phyloP scores from a whole-genome alignment of 2,888 invertebrate genomes.

The Schizotus pectinicornis region DNA sequence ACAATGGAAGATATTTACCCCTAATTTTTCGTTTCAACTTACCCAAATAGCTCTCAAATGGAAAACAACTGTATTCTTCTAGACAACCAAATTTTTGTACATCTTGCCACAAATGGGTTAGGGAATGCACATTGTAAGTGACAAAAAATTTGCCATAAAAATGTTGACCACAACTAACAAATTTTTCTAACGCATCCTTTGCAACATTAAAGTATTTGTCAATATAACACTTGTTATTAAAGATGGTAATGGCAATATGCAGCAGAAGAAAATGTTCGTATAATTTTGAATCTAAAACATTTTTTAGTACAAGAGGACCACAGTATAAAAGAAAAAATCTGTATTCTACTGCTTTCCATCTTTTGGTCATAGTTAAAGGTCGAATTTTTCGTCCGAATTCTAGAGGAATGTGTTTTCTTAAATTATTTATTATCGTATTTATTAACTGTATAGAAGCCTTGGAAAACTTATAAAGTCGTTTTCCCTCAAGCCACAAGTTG shows the following conservation, averaged over 20 bases:
- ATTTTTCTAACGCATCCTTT: not conserved
- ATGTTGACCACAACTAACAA: constrained; percentile 4
- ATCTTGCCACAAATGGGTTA: constrained; percentile 31
- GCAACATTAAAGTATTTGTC: no score
- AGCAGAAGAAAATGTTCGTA: constrained; percentile 14
- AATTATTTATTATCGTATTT: not conserved
- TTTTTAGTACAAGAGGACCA: constrained; percentile 36
- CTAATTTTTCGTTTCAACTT: no score
- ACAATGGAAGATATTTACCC: no score
- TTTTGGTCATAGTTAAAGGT: constrained; percentile 26
- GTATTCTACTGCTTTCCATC: constrained; percentile 39
- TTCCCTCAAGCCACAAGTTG: not conserved
- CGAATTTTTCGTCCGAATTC: constrained; percentile 35
- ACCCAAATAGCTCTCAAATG: constrained; percentile 33
- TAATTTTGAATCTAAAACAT: not conserved
- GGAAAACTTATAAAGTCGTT: not conserved
- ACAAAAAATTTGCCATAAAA: constrained; percentile 18
- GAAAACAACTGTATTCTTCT: constrained; percentile 33
- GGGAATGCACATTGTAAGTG: constrained; percentile 32
- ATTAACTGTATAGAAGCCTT: no score
- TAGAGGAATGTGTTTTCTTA: constrained; percentile 12
- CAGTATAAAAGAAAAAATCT: constrained; percentile 36
- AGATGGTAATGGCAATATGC: constrained; percentile 11
- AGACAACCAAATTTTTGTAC: constrained; percentile 27
- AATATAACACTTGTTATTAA: not conserved